Base-by-base conservation (phyloP, 2,797 vertebrate species). In the Enoplosus armatus region DNA sequence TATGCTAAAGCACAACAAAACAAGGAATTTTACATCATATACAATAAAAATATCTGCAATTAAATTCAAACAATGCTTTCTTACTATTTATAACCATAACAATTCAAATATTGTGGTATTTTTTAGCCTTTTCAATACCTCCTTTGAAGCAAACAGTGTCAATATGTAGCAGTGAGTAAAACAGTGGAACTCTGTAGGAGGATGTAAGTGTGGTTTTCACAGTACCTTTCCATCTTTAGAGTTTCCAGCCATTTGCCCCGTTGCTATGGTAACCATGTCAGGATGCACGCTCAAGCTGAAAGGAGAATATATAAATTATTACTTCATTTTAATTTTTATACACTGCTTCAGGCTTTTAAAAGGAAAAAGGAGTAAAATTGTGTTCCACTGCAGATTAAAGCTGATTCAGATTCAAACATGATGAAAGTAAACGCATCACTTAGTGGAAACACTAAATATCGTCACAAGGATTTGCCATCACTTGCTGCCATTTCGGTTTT, bases 211-310 rank as follows among this genome's bases (percentile, higher is more conserved):
- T 16, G 27, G 11, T 47, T 43, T 53, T 67, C 29, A 68, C 50
- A 1, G 8, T 94, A 98, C 97, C 96, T 98, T 98, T 83, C 97
- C 97, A 82, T 98, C 97, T 91, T 97, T 97, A 9, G 97, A 96
- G 86, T 95, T 97, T 79, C 97, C 97, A 0, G 97, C 97, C 85
- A 98, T 94, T 92, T 98, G 97, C 55, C 97, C 97, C 0, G 97
- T 98, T 84, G 97, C 97, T 53, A 98, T 96, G 88, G 97, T 98
- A 82, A 98, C 97, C 95, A 97, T 97, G 84, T 98, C 97, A 1
- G 97, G 97, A 90, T 98, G 97, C 66, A 98, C 95, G 14, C 95
- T 96, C 93, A 98, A 87, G 92, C 97, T 98, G 53, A 33, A 77
- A 79, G 63, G 63, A 85, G 29, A 72, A 84, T 83, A 82, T 33